These are phyloP conservation scores for Proteles cristata DNA, from an alignment of 2,113 vertebrate genomes.

Conservation along the genomic window DNA sequence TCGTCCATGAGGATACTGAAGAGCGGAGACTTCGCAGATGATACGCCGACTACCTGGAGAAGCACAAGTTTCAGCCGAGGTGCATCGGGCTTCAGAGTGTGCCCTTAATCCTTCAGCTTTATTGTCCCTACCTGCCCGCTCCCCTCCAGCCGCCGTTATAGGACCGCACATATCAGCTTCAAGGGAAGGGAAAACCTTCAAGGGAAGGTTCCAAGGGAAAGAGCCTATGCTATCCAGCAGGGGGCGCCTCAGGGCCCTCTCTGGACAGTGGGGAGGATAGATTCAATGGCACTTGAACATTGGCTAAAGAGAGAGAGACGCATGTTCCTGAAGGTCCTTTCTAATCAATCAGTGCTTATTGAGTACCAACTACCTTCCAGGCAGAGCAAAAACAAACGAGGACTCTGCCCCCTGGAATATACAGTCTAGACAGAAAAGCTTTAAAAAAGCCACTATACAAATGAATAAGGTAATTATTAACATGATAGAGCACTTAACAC, in stretches of 20 bases:
- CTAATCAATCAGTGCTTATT: background rate
- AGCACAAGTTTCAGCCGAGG: background rate
- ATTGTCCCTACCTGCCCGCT: background rate
- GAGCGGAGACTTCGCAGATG: background rate
- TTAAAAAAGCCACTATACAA: background rate
- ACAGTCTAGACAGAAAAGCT: background rate
- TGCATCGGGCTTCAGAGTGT: background rate
- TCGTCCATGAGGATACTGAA: background rate
- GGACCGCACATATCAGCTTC: background rate
- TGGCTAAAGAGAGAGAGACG: background rate
- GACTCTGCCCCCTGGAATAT: background rate
- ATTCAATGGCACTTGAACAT: background rate
- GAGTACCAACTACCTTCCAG: background rate
- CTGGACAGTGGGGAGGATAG: too few relatives aligned
- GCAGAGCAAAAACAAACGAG: background rate
- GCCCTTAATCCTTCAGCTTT: background rate
- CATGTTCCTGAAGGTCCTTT: background rate
- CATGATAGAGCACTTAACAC: background rate
- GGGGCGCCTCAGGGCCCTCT: background rate
- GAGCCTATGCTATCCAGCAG: background rate
- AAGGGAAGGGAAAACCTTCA: background rate
- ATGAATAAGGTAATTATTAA: background rate
- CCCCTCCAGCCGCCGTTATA: background rate
- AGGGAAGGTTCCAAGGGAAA: background rate
- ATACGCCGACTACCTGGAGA: background rate